Percentiles rank a stretch among this genome's conserved stretches.
These are phyloP conservation scores for Sprattus sprattus DNA, from an alignment of 2,113 vertebrate genomes.

Conservation along the genomic window DNA sequence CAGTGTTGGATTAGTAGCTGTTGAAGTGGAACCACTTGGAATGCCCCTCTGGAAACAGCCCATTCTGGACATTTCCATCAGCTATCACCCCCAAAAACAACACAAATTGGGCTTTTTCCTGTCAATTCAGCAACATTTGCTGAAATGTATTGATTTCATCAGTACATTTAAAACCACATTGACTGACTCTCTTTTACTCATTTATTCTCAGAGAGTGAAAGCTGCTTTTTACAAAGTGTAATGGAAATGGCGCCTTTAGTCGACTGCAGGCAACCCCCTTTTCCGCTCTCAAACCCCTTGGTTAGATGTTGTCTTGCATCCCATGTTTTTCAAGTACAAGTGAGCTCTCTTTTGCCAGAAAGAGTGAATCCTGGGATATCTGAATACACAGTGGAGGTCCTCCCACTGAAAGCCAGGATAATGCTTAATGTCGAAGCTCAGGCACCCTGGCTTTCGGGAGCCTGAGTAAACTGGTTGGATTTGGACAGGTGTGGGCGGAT, in stretches of 20 bases:
- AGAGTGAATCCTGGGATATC: neutral
- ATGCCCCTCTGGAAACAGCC: neutral
- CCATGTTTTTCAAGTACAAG: neutral
- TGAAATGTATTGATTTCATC: slow-evolving; percentile 16
- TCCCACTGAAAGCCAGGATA: neutral
- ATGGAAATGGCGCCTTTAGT: slow-evolving; percentile 18
- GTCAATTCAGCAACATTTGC: slow-evolving; percentile 35
- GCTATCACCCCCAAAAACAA: slow-evolving; percentile 19
- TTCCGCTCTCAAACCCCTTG: neutral
- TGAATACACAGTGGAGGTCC: neutral
- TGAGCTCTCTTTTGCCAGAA: neutral
- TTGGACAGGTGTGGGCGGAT: neutral
- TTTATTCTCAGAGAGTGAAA: neutral
- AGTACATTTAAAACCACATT: slow-evolving; percentile 35
- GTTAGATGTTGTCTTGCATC: neutral
- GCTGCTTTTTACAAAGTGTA: neutral
- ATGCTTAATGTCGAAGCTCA: neutral
- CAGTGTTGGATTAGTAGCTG: slow-evolving; percentile 3
- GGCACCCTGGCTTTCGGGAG: neutral
- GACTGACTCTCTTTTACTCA: neutral
- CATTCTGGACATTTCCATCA: slow-evolving; percentile 17
- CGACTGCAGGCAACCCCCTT: neutral
- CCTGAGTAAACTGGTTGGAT: neutral
- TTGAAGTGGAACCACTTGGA: neutral
- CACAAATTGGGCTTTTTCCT: slow-evolving; percentile 30